Conservation (phyloP, 2,113 vertebrate genomes). For the Genyomyrus donnyi region DNA sequence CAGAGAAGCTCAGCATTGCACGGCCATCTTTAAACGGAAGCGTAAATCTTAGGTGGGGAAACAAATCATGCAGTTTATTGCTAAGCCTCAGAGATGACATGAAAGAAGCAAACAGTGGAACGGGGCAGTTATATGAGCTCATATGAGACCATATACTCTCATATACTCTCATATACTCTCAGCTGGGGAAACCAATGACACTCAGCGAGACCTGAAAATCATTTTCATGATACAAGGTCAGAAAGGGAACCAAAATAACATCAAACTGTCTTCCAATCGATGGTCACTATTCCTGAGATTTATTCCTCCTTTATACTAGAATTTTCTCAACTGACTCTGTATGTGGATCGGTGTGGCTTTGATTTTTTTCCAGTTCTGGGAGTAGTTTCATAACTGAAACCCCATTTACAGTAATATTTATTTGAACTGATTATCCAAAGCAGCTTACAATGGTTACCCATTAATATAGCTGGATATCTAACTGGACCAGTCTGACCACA, state of each 20-base stretch:
- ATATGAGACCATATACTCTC: background rate
- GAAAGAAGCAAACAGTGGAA: background rate
- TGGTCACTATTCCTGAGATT: background rate
- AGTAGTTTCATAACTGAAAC: background rate
- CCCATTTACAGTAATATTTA: background rate
- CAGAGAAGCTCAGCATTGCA: background rate
- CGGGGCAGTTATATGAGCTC: background rate
- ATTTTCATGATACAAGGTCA: background rate
- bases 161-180: background rate
- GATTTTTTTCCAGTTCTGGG: background rate
- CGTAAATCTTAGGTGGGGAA: background rate
- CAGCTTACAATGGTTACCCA: background rate
- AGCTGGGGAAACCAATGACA: background rate
- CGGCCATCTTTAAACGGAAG: background rate
- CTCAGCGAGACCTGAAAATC: background rate
- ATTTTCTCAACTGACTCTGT: background rate
- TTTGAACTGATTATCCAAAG: background rate
- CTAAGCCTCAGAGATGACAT: background rate
- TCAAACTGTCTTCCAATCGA: background rate
- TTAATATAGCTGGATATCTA: background rate
- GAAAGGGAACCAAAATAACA: background rate
- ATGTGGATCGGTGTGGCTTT: background rate
- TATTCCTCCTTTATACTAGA: background rate
- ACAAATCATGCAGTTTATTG: background rate
- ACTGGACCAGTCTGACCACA: background rate